Evolutionary conservation across 2,113 vertebrate genomes (phyloP), one percentile per base, ranked within the genome.

Genomic region (Proteles cristata): DNA sequence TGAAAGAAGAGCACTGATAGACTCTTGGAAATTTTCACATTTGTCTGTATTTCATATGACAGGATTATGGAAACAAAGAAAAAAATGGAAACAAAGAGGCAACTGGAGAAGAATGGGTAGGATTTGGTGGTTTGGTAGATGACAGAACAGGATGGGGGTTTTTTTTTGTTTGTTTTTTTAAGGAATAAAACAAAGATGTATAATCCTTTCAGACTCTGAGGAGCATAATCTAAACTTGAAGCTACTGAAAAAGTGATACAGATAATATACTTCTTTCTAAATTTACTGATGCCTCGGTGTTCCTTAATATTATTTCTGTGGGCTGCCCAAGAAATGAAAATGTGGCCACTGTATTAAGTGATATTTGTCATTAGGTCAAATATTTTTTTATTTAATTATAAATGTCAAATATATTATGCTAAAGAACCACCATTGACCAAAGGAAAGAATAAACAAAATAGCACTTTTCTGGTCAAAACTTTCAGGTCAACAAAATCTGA

Each of bases 311-410:
- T 68, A 63, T 90, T 77, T 96, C 39, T 79, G 69, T 45, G 63
- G 23, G 15, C n/a, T 63, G 14, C 16, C 6, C 93, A 16, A 86
- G 39, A 85, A 83, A 48, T 91, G 35, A 93, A 96, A 96, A 93
- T 77, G 35, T 25, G 76, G 25, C 28, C 7, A 94, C 80, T 84
- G 81, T 73, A 73, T 55, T 90, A 39, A 28, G 33, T 69, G 63
- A 97, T 61, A 66, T 45, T 90, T 95, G 28, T 80, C 43, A 92
- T 92, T 17, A 26, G 15, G 66, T 45, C 7, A 48, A 87, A 83
- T 88, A 28, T 65, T 85, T 88, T 88, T 81, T 85, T 23, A 89
- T 90, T 90, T 79, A 35, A 76, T 90, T 45, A 82, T 66, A 94
- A 89, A 33, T 28, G 55, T 74, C 28, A 61, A 82, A 84, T 53